Evolutionary conservation across 2,113 vertebrate genomes (phyloP).

Genomic region (Cebus imitator): DNA sequence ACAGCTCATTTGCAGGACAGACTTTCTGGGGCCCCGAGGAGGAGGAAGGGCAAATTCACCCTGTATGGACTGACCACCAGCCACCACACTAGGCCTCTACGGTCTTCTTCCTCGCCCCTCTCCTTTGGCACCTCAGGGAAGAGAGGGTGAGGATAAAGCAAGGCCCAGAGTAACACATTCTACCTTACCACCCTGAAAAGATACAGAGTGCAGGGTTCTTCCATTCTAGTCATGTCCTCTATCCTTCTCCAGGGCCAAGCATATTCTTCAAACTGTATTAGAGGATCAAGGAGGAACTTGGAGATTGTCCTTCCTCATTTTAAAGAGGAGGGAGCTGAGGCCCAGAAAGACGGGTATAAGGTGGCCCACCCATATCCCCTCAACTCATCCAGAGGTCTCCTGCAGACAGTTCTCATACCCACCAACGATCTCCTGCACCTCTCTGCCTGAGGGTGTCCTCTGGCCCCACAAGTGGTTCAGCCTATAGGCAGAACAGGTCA

Average conservation of each 20-base stretch:
- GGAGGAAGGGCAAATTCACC: background rate
- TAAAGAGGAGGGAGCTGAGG: background rate
- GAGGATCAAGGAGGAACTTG: background rate
- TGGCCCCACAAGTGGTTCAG: background rate
- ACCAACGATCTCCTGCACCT: background rate
- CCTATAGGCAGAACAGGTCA: background rate
- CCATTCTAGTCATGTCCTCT: background rate
- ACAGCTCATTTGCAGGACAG: background rate
- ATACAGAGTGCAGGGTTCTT: background rate
- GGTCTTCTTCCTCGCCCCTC: background rate
- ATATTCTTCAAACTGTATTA: background rate
- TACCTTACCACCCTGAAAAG: background rate
- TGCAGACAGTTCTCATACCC: background rate
- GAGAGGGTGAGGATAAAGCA: background rate
- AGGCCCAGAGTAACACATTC: background rate
- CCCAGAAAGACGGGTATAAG: background rate
- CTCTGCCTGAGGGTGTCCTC: background rate
- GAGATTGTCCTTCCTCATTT: background rate
- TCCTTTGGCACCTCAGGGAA: background rate
- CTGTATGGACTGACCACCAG: background rate
- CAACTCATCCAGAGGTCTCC: background rate
- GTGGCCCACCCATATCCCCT: background rate
- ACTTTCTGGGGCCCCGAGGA: conserved; percentile 35
- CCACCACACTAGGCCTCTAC: background rate
- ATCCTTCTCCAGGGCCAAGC: background rate